Percentiles rank a stretch among this genome's conserved stretches.
phyloP scores from a whole-genome alignment of 2,113 vertebrate species.

The Pedetes capensis region DNA sequence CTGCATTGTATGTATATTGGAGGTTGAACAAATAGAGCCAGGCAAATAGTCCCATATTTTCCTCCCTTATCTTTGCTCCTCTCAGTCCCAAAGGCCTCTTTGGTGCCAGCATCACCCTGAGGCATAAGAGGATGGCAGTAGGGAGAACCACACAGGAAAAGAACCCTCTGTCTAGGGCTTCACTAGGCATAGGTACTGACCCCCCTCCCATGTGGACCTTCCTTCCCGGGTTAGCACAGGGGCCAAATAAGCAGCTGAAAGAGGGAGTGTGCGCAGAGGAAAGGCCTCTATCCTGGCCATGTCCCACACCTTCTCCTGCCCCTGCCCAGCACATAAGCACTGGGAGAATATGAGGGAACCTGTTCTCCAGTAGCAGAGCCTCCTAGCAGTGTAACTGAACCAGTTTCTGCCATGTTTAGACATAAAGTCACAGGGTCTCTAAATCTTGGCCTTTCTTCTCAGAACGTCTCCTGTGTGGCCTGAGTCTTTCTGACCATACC shows the following conservation, averaged over 20 bases:
- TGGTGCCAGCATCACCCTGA: fast-evolving
- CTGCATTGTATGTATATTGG: no score
- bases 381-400: background rate
- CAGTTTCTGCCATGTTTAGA: background rate
- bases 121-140: background rate
- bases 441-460: background rate
- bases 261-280: background rate
- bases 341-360: background rate
- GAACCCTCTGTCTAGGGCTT: background rate
- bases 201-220: background rate
- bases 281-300: background rate
- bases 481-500: background rate
- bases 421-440: background rate
- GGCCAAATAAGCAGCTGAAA: background rate
- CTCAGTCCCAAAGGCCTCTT: background rate
- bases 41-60: no score
- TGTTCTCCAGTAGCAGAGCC: background rate
- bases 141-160: background rate
- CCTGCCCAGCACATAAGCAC: background rate
- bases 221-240: background rate
- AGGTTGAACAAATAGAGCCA: no score
- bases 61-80: background rate
- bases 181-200: background rate
- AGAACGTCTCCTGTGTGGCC: background rate
- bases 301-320: background rate